phyloP scores from a whole-genome alignment of 2,888 invertebrate genomes.

The Aproaerema taeniolella region DNA sequence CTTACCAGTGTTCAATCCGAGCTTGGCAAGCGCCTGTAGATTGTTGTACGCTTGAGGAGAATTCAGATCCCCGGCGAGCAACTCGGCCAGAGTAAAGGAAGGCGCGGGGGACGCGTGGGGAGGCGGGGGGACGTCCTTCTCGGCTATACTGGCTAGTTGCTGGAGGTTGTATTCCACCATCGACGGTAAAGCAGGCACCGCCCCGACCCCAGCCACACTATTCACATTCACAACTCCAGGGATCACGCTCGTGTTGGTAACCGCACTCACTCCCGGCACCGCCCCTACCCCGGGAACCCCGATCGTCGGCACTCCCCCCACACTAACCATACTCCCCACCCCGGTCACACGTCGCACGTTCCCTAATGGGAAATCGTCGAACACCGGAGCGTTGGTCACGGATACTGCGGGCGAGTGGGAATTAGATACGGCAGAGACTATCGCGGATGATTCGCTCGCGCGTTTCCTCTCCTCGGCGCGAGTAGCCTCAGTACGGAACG shows the following conservation, averaged over 20 bases:
- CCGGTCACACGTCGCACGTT: constrained; percentile 69
- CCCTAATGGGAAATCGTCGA: constrained; percentile 82
- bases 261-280: constrained; percentile 45
- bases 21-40: constrained; percentile 91
- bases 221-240: constrained; percentile 53
- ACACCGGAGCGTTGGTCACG: constrained; percentile 84
- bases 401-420: constrained; percentile 69
- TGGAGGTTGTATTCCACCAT: constrained; percentile 93
- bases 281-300: constrained; percentile 48
- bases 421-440: constrained; percentile 58
- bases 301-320: constrained; percentile 36
- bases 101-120: constrained; percentile 78
- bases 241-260: constrained; percentile 44
- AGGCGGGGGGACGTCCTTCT: constrained; percentile 78
- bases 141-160: constrained; percentile 88
- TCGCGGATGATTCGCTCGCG: constrained; percentile 63
- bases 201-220: constrained; percentile 45
- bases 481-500: constrained; percentile 82
- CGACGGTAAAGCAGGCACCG: constrained; percentile 73
- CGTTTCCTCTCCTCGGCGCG: constrained; percentile 74
- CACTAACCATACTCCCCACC: constrained; percentile 46
- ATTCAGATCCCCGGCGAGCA: constrained; percentile 83
- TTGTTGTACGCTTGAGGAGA: constrained; percentile 90
- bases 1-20: constrained; percentile 85
- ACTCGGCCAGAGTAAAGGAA: constrained; percentile 86